Evolutionary conservation across 37 sponge, comb jelly and placozoan species (phyloP).

Genomic region (Hexactinellida sp.): DNA sequence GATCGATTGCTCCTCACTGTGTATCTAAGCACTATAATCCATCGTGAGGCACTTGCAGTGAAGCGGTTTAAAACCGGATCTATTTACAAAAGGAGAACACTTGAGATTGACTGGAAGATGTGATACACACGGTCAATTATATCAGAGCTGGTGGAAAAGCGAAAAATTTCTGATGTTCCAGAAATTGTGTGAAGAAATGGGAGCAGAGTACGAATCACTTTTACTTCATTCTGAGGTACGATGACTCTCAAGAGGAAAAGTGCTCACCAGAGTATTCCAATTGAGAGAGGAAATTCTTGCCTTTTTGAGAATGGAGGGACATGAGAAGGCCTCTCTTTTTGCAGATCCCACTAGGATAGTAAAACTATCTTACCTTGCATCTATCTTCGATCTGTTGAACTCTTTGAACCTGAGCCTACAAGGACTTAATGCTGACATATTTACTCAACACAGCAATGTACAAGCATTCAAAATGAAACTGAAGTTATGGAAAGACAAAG

Average conservation of each 20-base stretch:
- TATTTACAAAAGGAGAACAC: background rate
- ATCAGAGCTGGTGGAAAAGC: conserved; percentile 4
- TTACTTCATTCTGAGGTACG: conserved; percentile 16
- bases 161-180: background rate
- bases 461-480: background rate
- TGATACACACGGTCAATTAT: background rate
- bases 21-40: background rate
- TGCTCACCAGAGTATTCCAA: conserved; percentile 16
- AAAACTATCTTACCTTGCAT: conserved; percentile 1
- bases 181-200: conserved; percentile 12
- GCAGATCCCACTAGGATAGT: background rate
- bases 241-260: conserved; percentile 2
- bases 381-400: background rate
- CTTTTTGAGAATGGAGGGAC: background rate
- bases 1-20: background rate
- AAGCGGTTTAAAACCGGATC: background rate
- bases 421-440: conserved; percentile 9
- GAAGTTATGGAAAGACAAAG: conserved; percentile 1
- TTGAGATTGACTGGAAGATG: conserved; percentile 10
- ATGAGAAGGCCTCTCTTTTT: conserved; percentile 9
- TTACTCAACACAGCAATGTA: conserved; percentile 6
- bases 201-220: background rate
- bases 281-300: background rate
- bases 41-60: conserved; percentile 8
- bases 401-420: conserved; percentile 15